Evolutionary conservation across 2,888 invertebrate genomes (phyloP).

Genomic region (Anarsia innoxiella): DNA sequence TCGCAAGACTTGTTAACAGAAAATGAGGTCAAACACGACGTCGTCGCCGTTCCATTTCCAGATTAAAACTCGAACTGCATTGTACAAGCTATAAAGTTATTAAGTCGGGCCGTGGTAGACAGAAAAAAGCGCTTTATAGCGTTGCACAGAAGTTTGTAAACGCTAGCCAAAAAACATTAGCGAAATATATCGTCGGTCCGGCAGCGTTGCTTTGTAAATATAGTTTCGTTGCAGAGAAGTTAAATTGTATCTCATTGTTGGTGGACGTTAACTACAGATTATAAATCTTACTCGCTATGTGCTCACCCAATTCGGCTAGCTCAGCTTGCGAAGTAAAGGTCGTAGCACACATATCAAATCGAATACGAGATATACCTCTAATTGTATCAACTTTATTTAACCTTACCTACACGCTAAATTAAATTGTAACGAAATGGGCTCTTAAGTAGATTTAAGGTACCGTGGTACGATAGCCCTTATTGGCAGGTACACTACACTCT

Average conservation of each 20-base stretch:
- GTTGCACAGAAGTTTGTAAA: conserved; percentile 44
- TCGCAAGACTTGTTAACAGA: background rate
- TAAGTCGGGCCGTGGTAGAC: conserved; percentile 44
- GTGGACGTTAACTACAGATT: conserved; percentile 59
- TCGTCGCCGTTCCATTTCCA: conserved; percentile 38
- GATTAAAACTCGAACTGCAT: conserved; percentile 42
- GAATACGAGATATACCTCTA: too few relatives aligned
- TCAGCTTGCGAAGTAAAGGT: conserved; percentile 23
- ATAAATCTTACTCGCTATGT: conserved; percentile 53
- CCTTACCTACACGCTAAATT: too few relatives aligned
- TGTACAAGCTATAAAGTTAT: conserved; percentile 58
- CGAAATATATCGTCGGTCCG: conserved; percentile 40
- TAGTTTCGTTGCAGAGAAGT: conserved; percentile 47
- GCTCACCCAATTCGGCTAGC: conserved; percentile 22
- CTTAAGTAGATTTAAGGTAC: too few relatives aligned
- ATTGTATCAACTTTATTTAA: too few relatives aligned
- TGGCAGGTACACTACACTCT: too few relatives aligned
- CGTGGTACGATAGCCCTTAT: too few relatives aligned
- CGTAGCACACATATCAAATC: too few relatives aligned
- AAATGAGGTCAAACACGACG: conserved; percentile 24
- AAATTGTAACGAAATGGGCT: too few relatives aligned
- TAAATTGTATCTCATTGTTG: conserved; percentile 67
- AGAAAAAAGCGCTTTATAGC: conserved; percentile 41
- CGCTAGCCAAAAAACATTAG: conserved; percentile 57
- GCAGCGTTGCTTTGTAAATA: conserved; percentile 54